Evolutionary conservation across 2,113 vertebrate genomes (phyloP), one percentile per base, ranked within the genome.

Genomic region (Pachycephala philippinensis): DNA sequence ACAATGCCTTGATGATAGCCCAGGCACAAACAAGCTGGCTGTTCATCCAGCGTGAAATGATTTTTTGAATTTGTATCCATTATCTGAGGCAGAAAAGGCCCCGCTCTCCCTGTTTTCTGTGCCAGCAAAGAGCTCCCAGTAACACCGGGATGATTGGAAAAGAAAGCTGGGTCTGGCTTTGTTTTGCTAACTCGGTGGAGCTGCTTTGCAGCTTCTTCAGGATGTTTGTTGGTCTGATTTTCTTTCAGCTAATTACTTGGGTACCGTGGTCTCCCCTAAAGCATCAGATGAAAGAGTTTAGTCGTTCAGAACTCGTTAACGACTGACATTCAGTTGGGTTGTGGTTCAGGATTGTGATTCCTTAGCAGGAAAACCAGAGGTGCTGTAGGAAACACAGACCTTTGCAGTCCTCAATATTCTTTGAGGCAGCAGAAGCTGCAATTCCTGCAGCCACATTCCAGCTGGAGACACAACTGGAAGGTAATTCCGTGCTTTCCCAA

Each of bases 41-140:
- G 97, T 40, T 81, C 94, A 97, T 4, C 39, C 70, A 66, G 54
- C 28, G 31, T 97, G 97, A 97, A 97, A 97, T 95, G 77, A 91
- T 91, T 66, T 80, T 66, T 79, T 18, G 26, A 65, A 93, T 89
- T 87, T 53, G 68, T 50, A 5, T 56, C 87, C 81, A 91, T 93
- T 96, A 85, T 89, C 63, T 33, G 59, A 56, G 27, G 42, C 35
- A 87, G 70, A 39, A 91, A 60, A 74, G 52, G 54, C 21, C 24
- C 40, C 4, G 16, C 77, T 94, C 24, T 6, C 64, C 33, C 49
- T 78, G 87, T 52, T 87, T 53, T 19, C 60, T 40, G 60, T 65
- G 71, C 52, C 49, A 66, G 91, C 56, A 42, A 65, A 69, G 81
- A 79, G 79, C 82, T 93, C 17, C 78, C 88, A 93, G 76, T 18